Conservation (phyloP, 2,888 invertebrate genomes). For the Epistrophe grossulariae region DNA sequence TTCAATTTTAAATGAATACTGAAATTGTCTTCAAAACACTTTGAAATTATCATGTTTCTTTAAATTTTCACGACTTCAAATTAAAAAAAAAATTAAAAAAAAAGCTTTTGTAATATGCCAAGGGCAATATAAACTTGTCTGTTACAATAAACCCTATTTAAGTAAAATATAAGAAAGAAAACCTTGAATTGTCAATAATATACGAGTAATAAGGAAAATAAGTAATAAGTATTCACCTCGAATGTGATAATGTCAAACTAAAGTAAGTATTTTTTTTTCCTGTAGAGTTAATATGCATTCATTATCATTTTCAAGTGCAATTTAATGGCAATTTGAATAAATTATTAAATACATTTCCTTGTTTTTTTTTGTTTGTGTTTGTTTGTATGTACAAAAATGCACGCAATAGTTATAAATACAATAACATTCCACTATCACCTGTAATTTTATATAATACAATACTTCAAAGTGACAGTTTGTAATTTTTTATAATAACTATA, state of each 20-base stretch:
- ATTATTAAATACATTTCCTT: conserved; percentile 67
- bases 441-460: conserved; percentile 21
- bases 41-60: too few relatives aligned
- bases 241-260: conserved; percentile 61
- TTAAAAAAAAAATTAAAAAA: too few relatives aligned
- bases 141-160: neutral
- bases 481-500: conserved; percentile 5
- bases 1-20: too few relatives aligned
- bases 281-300: conserved; percentile 63
- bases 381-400: conserved; percentile 3
- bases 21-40: too few relatives aligned
- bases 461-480: conserved; percentile 35
- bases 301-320: conserved; percentile 71
- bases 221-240: conserved; percentile 32
- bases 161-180: neutral
- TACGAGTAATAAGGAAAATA: conserved; percentile 12
- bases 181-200: neutral
- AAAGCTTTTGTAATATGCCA: too few relatives aligned
- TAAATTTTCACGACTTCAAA: too few relatives aligned
- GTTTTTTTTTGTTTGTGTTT: conserved; percentile 25
- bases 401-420: conserved; percentile 35
- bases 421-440: conserved; percentile 43
- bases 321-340: conserved; percentile 71
- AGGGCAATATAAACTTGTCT: neutral
- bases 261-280: conserved; percentile 62